These are phyloP conservation scores for Enteromius viviparus DNA, from an alignment of 2,797 vertebrate species.

Conservation along the genomic window DNA sequence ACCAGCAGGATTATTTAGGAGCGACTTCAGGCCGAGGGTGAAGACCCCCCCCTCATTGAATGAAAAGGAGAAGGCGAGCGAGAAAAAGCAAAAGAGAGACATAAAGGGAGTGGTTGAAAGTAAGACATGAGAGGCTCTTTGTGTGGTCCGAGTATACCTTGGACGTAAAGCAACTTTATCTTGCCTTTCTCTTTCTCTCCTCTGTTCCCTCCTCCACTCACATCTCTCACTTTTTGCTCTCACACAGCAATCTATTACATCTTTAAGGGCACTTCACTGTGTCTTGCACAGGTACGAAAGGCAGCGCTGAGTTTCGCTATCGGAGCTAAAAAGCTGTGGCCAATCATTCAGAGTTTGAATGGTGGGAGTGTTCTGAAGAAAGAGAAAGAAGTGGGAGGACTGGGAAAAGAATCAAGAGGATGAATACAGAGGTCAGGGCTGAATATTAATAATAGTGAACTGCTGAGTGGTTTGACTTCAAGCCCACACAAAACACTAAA, in stretches of 20 bases:
- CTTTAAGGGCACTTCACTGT: constrained; percentile 12
- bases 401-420: constrained; percentile 57
- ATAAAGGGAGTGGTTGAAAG: constrained; percentile 70
- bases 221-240: not conserved
- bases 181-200: constrained; percentile 47
- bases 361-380: constrained; percentile 42
- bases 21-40: constrained; percentile 87
- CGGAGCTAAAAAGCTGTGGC: constrained; percentile 32
- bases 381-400: constrained; percentile 45
- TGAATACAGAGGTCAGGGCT: constrained; percentile 72
- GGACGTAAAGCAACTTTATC: constrained; percentile 85
- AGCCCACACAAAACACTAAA: constrained; percentile 54
- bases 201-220: constrained; percentile 8
- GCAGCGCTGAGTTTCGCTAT: constrained; percentile 17
- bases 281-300: constrained; percentile 39
- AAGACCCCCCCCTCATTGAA: constrained; percentile 67
- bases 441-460: constrained; percentile 88
- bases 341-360: constrained; percentile 36
- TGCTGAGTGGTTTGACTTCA: constrained; percentile 70
- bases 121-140: constrained; percentile 89
- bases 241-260: not conserved
- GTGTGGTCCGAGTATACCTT: constrained; percentile 96
- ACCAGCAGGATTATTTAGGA: constrained; percentile 89
- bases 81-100: constrained; percentile 73
- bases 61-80: constrained; percentile 73